A percentile compares a stretch with the other conserved stretches of the same genome.
phyloP scores from a whole-genome alignment of 2,113 vertebrate genomes.

The Emydura subglobosa region DNA sequence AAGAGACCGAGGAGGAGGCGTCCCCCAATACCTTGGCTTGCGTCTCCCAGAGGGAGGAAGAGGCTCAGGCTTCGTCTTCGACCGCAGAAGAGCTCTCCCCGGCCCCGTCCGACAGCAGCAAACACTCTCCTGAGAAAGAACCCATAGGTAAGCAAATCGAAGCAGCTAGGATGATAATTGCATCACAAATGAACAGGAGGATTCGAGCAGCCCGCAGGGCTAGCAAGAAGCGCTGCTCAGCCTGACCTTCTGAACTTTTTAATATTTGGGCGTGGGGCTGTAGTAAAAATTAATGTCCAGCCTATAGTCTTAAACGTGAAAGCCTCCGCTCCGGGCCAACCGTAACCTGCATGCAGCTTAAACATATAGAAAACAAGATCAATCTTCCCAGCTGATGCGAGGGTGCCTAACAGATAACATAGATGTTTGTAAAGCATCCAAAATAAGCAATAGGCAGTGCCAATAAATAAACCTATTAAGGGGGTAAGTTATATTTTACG shows the following conservation, averaged over 20 bases:
- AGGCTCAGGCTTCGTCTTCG: slow-evolving; percentile 90
- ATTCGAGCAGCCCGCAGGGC: slow-evolving; percentile 67
- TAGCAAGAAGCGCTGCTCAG: slow-evolving; percentile 73
- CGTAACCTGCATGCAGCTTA: slow-evolving; percentile 49
- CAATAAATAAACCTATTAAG: slow-evolving; percentile 89
- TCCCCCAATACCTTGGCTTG: slow-evolving; percentile 82
- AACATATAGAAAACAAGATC: slow-evolving; percentile 58
- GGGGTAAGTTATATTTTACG: slow-evolving; percentile 86
- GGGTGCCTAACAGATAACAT: slow-evolving; percentile 80
- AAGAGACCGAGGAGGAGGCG: slow-evolving; percentile 88
- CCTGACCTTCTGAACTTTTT: slow-evolving; percentile 84
- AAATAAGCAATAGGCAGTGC: slow-evolving; percentile 85
- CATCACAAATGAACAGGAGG: slow-evolving; percentile 40
- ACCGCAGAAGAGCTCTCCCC: slow-evolving; percentile 93
- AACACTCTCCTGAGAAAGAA: slow-evolving; percentile 88
- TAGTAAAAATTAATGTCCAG: slow-evolving; percentile 81
- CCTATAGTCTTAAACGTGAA: slow-evolving; percentile 68
- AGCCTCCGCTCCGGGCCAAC: slow-evolving; percentile 38
- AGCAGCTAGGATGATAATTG: not conserved
- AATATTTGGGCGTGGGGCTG: slow-evolving; percentile 82
- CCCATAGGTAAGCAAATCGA: slow-evolving; percentile 87
- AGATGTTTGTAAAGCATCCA: slow-evolving; percentile 86
- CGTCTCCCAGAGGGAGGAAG: slow-evolving; percentile 85
- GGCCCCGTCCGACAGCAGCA: slow-evolving; percentile 88
- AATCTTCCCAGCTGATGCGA: slow-evolving; percentile 66